phyloP scores from a whole-genome alignment of 2,797 vertebrate genomes.

The Trachops cirrhosus region DNA sequence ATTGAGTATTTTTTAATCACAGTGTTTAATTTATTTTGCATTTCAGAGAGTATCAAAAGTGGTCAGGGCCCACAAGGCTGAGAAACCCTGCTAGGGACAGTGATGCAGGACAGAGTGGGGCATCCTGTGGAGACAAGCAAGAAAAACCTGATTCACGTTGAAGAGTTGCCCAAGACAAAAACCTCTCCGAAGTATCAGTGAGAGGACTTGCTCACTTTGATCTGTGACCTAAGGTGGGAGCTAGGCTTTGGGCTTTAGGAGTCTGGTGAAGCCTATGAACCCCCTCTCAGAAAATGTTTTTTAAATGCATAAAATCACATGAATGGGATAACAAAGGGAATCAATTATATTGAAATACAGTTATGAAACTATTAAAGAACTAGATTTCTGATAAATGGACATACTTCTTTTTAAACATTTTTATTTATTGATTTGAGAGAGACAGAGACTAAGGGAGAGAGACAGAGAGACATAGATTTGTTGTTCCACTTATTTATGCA shows the following conservation, averaged over 20 bases:
- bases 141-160: not conserved
- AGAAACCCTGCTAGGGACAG: not conserved
- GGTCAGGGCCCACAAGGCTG: not conserved
- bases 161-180: not conserved
- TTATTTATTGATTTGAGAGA: not conserved
- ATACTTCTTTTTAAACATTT: not conserved
- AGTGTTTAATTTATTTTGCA: conserved; percentile 25
- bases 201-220: not conserved
- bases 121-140: not conserved
- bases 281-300: not conserved
- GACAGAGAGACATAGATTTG: not conserved
- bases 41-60: not conserved
- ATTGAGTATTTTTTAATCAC: not conserved
- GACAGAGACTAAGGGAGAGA: too few species aligned
- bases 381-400: not conserved
- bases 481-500: not conserved
- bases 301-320: conserved; percentile 8
- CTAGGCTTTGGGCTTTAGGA: conserved; percentile 4
- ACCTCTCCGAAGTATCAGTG: not conserved
- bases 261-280: not conserved
- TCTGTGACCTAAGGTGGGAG: not conserved
- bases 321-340: conserved; percentile 11
- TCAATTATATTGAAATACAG: conserved; percentile 8
- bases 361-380: conserved; percentile 22
- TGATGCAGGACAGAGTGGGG: not conserved